A percentile compares a stretch with the other conserved stretches of the same genome.
phyloP scores from a whole-genome alignment of 2,888 invertebrate genomes.

The Cistogaster globosa region DNA sequence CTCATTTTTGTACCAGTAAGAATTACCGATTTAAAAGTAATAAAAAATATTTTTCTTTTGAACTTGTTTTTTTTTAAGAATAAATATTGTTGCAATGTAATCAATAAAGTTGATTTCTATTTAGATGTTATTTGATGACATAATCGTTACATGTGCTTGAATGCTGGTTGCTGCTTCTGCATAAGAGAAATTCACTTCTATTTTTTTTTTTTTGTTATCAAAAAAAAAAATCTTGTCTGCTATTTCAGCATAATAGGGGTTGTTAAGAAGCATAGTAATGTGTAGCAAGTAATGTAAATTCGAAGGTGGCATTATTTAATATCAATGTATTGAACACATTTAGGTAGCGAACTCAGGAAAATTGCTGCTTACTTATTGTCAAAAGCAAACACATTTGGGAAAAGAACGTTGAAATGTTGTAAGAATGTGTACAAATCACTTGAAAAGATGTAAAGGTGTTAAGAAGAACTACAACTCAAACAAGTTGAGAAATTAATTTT shows the following conservation, averaged over 20 bases:
- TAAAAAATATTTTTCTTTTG: too few relatives aligned
- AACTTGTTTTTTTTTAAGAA: too few relatives aligned
- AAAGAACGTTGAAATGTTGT: conserved; percentile 33
- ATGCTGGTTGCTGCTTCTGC: not conserved
- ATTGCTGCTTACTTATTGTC: not conserved
- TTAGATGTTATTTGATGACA: conserved; percentile 57
- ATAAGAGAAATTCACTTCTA: too few relatives aligned
- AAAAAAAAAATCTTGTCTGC: not conserved
- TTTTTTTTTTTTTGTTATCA: too few relatives aligned
- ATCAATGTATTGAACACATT: conserved; percentile 31
- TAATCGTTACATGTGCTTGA: conserved; percentile 53
- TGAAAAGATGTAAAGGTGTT: conserved; percentile 64
- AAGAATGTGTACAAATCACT: conserved; percentile 62
- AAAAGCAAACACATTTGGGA: not conserved
- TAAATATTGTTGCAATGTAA: too few relatives aligned
- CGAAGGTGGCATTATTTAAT: conserved; percentile 35
- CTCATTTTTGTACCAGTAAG: too few relatives aligned
- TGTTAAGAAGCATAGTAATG: too few relatives aligned
- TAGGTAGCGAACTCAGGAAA: not conserved
- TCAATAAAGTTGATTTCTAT: conserved; percentile 55
- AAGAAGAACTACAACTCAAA: conserved; percentile 28
- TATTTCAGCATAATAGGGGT: not conserved
- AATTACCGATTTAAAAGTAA: too few relatives aligned
- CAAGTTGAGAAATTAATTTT: conserved; percentile 37
- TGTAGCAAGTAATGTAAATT: not conserved